A percentile compares a stretch with the other conserved stretches of the same genome.
These are phyloP conservation scores for Apteryx mantelli DNA, from an alignment of 2,113 vertebrate genomes.

Conservation along the genomic window DNA sequence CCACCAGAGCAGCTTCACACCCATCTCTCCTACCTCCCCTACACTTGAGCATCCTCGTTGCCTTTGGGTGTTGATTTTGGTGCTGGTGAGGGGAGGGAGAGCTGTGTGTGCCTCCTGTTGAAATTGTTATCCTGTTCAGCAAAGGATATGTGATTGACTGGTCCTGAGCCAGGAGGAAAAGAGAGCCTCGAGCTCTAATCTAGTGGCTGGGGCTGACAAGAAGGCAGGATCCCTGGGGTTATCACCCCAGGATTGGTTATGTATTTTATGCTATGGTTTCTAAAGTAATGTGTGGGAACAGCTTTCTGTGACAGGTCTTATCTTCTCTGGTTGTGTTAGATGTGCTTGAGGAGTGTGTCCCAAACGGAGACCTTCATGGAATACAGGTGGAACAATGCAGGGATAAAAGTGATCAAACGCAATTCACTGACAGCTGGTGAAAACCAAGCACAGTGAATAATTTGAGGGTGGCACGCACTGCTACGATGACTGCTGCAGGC, in stretches of 20 bases:
- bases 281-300: background rate
- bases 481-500: background rate
- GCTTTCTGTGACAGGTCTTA: background rate
- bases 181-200: background rate
- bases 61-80: background rate
- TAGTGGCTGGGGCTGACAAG: background rate
- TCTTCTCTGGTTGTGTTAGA: background rate
- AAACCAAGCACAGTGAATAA: background rate
- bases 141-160: background rate
- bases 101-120: background rate
- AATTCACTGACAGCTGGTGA: fast-evolving
- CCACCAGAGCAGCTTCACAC: background rate
- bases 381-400: background rate
- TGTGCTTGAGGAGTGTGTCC: background rate
- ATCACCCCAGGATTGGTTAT: background rate
- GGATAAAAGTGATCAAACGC: background rate
- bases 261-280: background rate
- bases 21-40: background rate
- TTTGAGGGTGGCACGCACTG: background rate
- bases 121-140: background rate
- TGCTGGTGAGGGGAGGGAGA: background rate
- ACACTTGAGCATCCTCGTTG: background rate
- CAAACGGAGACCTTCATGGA: background rate
- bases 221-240: background rate
- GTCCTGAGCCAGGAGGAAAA: background rate